Evolutionary conservation across 2,797 vertebrate species (phyloP), one percentile per base, ranked within the genome.

Genomic region (Chromobotia macracanthus): DNA sequence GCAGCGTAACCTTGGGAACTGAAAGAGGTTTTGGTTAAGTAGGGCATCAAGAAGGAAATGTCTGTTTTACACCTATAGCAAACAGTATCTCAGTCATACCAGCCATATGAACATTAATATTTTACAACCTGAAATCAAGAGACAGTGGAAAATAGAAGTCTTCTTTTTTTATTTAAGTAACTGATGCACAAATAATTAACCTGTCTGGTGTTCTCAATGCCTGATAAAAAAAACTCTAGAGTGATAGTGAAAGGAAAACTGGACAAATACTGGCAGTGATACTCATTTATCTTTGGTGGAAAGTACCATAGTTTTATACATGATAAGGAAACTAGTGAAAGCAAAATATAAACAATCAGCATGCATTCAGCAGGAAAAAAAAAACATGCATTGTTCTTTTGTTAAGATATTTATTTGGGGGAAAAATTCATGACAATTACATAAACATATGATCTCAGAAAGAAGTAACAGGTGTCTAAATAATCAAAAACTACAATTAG

Each of bases 331-430:
- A 38, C 35, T 38, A 7, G 8, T 9, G 35, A 38, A 38, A 38
- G 6, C 6, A 28, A 0, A 19, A 0, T 2, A 38, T 1, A 9
- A 5, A 28, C 1, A 19, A 0, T 5, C 2, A 25, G 21, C 23
- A 21, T 51, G 5, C 16, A 25, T 8, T 11, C 5, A 18, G 1
- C 48, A 44, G 1, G 3, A 19, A 15, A 9, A 25, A 38, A 38
- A 9, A 6, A 31, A 31, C 31, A 7, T 38, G 35, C 35, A 38
- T 1, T 38, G 35, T 16, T 18, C 18, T 50, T 51, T 5, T 50
- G 16, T 44, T 10, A 65, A 25, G 19, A 53, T 25, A 7, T 38
- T 25, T 65, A 65, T 51, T 65, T 1, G 19, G 55, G 2, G 31
- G 16, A 18, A 6, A 23, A 11, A 44, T 60, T 50, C 1, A 16